Evolutionary conservation across 2,888 invertebrate species (phyloP), one percentile per base, ranked within the genome.

Genomic region (Oasisia sp.): DNA sequence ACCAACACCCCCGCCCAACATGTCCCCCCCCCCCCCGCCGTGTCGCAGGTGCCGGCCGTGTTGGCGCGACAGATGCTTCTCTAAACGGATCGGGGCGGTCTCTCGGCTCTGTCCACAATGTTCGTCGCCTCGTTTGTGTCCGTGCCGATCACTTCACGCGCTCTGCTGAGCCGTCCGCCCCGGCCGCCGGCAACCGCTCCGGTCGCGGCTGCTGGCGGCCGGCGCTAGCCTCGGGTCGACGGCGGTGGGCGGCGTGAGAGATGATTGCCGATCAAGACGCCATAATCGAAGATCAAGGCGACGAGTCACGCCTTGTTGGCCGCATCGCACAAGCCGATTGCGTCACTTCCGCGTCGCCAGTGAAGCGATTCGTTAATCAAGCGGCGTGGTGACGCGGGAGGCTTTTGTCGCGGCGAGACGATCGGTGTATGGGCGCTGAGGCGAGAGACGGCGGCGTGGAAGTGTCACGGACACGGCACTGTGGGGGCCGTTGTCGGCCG

Each of bases 221-320:
- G 19, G 19, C 19, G 74, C 74, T 74, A 74, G 74, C 74, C 74
- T 19, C 19, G 19, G 74, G 27, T 74, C 27, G 1, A 56, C 38
- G 50, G 50, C 50, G 50, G 50, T 50, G 14, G 50, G 50, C 50
- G 50, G 14, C 27, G 27, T 14, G 74, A 1, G 74, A 19, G 74
- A 19, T 74, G 74, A 74, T 74, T 74, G 74, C 74, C 74, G 74
- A 74, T 74, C 74, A 74, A 74, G 74, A 74, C 74, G 74, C 74
- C 19, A 12, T 74, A 74, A 74, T 74, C 74, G 74, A 74, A 27
- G 74, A 74, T 74, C 74, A 74, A 74, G 74, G 74, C 19, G 19
- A 74, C 74, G 27, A 74, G 74, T 74, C 74, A 74, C 74, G 74
- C 74, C 74, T 74, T 74, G 74, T 74, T 74, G 74, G 74, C 74